phyloP scores from a whole-genome alignment of 2,888 invertebrate genomes.

The Sialis lutaria region DNA sequence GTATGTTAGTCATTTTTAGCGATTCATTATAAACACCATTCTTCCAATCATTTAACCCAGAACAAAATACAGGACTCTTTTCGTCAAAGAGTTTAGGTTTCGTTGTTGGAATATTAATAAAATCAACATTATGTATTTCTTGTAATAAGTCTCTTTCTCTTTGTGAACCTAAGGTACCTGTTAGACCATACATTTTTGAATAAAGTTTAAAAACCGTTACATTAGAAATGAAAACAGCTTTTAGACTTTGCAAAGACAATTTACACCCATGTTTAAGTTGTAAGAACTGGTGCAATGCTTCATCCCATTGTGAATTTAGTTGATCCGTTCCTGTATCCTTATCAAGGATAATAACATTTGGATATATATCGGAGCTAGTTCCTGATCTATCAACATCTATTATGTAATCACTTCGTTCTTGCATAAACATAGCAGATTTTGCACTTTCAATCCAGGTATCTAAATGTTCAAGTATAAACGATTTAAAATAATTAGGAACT shows the following conservation, averaged over 20 bases:
- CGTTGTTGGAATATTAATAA: constrained; percentile 17
- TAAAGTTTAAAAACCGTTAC: constrained; percentile 13
- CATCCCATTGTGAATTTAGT: constrained; percentile 20
- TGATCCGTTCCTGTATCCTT: constrained; percentile 21
- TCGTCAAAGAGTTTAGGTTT: constrained; percentile 14
- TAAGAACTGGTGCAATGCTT: constrained; percentile 23
- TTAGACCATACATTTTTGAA: constrained; percentile 19
- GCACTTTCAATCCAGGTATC: constrained; percentile 16
- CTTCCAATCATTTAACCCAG: constrained; percentile 7
- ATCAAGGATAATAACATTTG: constrained; percentile 17
- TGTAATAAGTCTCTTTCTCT: constrained; percentile 16
- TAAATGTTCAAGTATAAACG: constrained; percentile 14
- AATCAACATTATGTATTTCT: constrained; percentile 15
- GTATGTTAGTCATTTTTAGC: constrained; percentile 7
- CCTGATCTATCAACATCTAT: constrained; percentile 16
- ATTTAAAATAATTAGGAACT: constrained; percentile 13
- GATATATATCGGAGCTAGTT: constrained; percentile 10
- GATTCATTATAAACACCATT: constrained; percentile 7
- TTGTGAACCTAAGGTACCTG: constrained; percentile 20
- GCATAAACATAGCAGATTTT: constrained; percentile 15
- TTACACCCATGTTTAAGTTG: constrained; percentile 22
- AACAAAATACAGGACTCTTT: constrained; percentile 10
- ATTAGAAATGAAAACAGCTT: constrained; percentile 23
- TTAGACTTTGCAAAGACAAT: constrained; percentile 17
- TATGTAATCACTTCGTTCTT: constrained; percentile 16